phyloP scores from a whole-genome alignment of 2,797 vertebrate species.

The Dicrostonyx torquatus region DNA sequence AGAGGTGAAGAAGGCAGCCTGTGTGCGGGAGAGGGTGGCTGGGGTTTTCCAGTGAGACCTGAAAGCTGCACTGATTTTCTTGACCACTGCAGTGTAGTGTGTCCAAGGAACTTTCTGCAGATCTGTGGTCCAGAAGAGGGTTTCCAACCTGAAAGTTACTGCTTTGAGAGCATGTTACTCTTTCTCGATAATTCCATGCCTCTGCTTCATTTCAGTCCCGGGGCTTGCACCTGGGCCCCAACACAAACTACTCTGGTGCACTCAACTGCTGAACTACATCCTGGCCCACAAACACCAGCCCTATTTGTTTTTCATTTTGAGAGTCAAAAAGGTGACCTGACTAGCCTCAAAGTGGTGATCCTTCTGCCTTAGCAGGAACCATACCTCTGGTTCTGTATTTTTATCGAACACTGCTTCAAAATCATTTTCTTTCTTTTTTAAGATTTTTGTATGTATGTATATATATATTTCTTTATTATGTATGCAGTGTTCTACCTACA shows the following conservation, averaged over 20 bases:
- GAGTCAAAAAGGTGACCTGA: background rate
- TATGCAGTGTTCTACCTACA: no score
- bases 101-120: background rate
- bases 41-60: background rate
- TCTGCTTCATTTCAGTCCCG: background rate
- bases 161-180: constrained; percentile 4
- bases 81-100: background rate
- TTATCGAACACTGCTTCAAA: background rate
- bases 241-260: background rate
- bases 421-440: no score
- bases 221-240: background rate
- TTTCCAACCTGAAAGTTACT: constrained; percentile 1
- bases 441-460: no score
- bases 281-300: background rate
- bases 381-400: background rate
- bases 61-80: background rate
- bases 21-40: background rate
- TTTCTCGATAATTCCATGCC: background rate
- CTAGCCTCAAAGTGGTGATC: background rate
- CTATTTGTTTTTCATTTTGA: background rate
- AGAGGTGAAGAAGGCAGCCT: background rate
- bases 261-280: background rate
- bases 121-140: background rate
- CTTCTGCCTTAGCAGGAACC: background rate
- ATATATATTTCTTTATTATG: no score